These are phyloP conservation scores for Scalopus aquaticus DNA, from an alignment of 2,113 vertebrate species.

Conservation along the genomic window DNA sequence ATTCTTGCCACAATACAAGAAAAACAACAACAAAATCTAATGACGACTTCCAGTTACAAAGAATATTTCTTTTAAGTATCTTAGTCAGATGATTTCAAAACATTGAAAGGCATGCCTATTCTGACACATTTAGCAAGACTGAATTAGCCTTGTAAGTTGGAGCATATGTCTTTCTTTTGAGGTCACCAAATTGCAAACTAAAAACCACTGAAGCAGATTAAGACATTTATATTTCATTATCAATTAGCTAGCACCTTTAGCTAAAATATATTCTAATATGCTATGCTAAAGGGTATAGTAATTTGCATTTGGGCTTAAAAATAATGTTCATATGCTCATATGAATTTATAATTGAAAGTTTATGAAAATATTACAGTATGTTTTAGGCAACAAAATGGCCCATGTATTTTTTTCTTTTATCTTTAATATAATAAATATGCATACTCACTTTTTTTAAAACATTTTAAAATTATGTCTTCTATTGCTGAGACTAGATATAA, in stretches of 20 bases:
- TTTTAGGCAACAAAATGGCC: not conserved
- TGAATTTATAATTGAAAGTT: not conserved
- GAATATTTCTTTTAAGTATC: not conserved
- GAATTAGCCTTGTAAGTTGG: not conserved
- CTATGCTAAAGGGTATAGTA: not conserved
- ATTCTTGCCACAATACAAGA: not conserved
- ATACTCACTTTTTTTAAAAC: not conserved
- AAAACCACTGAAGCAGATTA: not conserved
- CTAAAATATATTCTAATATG: not conserved
- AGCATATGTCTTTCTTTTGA: not conserved
- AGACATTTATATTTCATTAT: constrained; percentile 19
- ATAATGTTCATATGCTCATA: not conserved
- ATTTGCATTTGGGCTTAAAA: not conserved
- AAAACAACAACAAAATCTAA: not conserved
- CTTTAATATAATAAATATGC: not conserved
- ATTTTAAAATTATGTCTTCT: not conserved
- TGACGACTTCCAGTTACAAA: not conserved
- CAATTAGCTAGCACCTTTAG: not conserved
- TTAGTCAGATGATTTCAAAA: not conserved
- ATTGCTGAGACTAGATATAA: not conserved
- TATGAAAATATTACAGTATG: not conserved
- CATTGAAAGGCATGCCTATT: not conserved
- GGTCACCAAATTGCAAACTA: not conserved
- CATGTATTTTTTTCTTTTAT: not conserved
- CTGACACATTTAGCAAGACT: not conserved